Percentiles rank a stretch among this genome's conserved stretches.
phyloP scores from a whole-genome alignment of 1,140 invertebrate genomes.

The Habropoda laboriosa region DNA sequence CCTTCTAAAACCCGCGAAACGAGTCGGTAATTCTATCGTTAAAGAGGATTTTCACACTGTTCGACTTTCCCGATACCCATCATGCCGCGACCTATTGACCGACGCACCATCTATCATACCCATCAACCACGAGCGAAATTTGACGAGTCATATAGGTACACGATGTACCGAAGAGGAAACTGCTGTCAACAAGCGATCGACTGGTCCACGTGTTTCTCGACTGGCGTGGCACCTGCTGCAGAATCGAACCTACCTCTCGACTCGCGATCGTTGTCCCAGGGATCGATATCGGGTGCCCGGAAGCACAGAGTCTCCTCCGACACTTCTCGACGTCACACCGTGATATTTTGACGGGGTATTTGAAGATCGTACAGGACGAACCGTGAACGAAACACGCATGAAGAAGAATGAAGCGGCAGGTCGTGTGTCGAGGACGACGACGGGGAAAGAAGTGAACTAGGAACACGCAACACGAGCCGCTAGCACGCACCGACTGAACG shows the following conservation, averaged over 20 bases:
- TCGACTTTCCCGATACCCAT: background rate
- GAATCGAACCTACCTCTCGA: conserved; percentile 12
- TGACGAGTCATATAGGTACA: background rate
- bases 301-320: background rate
- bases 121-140: background rate
- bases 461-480: conserved; percentile 51
- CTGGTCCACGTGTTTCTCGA: conserved; percentile 32
- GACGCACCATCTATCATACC: background rate
- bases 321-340: background rate
- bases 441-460: background rate
- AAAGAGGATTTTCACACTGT: background rate
- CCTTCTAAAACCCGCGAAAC: background rate
- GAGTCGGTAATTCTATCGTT: background rate
- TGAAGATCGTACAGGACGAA: background rate
- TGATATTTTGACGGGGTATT: background rate
- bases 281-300: too few species aligned
- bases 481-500: conserved; percentile 59
- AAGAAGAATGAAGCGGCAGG: background rate
- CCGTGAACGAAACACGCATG: background rate
- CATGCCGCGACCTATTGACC: too few species aligned
- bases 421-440: conserved; percentile 7
- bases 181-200: background rate
- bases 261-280: background rate
- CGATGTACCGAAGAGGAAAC: background rate
- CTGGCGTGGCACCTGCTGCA: conserved; percentile 2